Evolutionary conservation across 2,888 invertebrate genomes (phyloP), one percentile per base, ranked within the genome.

Genomic region (Vandiemenella viatica): DNA sequence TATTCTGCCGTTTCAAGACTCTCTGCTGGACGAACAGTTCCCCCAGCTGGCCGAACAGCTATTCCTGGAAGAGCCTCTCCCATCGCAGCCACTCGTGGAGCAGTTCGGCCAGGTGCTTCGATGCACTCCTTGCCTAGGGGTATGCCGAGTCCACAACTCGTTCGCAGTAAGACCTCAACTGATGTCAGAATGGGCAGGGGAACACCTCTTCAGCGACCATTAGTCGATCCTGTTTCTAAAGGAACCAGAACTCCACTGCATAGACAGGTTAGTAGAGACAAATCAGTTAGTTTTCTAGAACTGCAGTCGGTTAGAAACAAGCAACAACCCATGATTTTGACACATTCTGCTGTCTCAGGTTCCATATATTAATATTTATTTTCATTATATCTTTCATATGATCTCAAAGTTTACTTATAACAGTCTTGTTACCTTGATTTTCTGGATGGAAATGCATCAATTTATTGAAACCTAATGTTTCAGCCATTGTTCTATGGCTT

Each of bases 221-320:
- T 32, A 32, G n/a, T n/a, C n/a, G 32, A 32, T 4, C 13, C n/a
- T 7, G 23, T 23, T 15, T 7, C 37, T 15, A 52, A 45, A 37
- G 7, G 41, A 22, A 49, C 49, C 4, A 43, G 49, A 32, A 19
- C 50, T 10, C 6, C 46, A 10, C 15, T 45, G 4, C 6, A 42
- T 13, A 18, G 53, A 44, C 50, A 52, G 49, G 49, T 49, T 38
- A 19, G 43, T 32, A n/a, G n/a, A n/a, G n/a, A n/a, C n/a, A n/a
- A n/a, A n/a, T n/a, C n/a, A n/a, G n/a, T n/a, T n/a, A n/a, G n/a
- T n/a, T n/a, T n/a, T n/a, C n/a, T n/a, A n/a, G n/a, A n/a, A n/a
- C n/a, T n/a, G n/a, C n/a, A n/a, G n/a, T n/a, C n/a, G n/a, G n/a
- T n/a, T n/a, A n/a, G n/a, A n/a, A n/a, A n/a, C n/a, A n/a, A n/a